A percentile compares a stretch with the other conserved stretches of the same genome.
Evolutionary conservation across 2,888 invertebrate species (phyloP).

Genomic region (Ochropleura leucogaster): DNA sequence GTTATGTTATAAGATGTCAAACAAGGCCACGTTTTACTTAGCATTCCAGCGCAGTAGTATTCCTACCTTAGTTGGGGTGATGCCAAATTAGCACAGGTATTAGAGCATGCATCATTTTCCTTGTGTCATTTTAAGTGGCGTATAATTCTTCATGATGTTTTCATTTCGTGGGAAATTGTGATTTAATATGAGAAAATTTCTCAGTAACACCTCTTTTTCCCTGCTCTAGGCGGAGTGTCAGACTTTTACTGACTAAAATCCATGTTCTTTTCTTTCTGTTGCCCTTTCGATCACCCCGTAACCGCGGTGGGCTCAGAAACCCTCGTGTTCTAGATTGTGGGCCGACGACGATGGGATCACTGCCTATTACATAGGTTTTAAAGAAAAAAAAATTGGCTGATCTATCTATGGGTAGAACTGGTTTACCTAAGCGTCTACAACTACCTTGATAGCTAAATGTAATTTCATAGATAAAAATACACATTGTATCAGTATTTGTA

Average conservation of each 20-base stretch:
- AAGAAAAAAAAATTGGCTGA: no score
- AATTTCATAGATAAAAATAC: conserved; percentile 29
- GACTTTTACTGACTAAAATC: no score
- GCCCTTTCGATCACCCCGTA: no score
- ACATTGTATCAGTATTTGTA: conserved; percentile 18
- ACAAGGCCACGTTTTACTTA: conserved; percentile 53
- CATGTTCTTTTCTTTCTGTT: no score
- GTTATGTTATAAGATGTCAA: conserved; percentile 17
- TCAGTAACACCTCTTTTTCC: no score
- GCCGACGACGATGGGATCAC: no score
- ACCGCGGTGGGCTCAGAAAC: no score
- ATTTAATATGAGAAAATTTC: not conserved
- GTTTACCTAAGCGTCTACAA: not conserved
- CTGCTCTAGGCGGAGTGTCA: no score
- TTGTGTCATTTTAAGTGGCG: conserved; percentile 11
- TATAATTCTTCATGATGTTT: conserved; percentile 16
- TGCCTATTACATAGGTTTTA: no score
- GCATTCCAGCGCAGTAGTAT: conserved; percentile 35
- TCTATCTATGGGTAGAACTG: no score
- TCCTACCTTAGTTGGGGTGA: conserved; percentile 40
- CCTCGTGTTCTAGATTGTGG: no score
- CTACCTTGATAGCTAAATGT: conserved; percentile 7
- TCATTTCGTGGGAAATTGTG: not conserved
- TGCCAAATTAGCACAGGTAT: conserved; percentile 56
- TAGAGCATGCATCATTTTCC: conserved; percentile 47